Percentiles rank a stretch among this genome's conserved stretches.
Conservation (phyloP, 2,888 invertebrate species). For the Himalopsyche tibetana region DNA sequence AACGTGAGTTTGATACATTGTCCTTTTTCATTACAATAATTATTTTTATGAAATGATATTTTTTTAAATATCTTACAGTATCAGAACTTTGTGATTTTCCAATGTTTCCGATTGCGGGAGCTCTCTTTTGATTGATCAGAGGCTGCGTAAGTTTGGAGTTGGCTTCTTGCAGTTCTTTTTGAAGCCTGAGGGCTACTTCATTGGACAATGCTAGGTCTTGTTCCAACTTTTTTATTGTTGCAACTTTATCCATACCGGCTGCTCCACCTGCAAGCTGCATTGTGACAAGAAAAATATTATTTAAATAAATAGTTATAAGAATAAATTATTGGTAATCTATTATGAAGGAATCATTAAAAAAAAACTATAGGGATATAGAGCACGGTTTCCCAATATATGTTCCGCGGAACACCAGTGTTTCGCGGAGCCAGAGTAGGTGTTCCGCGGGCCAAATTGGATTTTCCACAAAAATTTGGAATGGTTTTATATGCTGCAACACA, state of each 20-base stretch:
- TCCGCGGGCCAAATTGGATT: no score
- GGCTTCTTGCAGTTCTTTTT: conserved; percentile 83
- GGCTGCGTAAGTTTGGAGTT: conserved; percentile 78
- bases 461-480: no score
- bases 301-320: no score
- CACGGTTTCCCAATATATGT: no score
- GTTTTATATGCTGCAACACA: no score
- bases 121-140: conserved; percentile 75
- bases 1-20: background rate
- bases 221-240: conserved; percentile 87
- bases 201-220: conserved; percentile 89
- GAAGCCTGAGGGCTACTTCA: conserved; percentile 83
- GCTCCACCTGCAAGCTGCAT: conserved; percentile 77
- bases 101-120: conserved; percentile 77
- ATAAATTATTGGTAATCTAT: no score
- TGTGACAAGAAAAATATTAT: conserved; percentile 66
- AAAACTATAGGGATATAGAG: no score
- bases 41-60: no score
- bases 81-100: conserved; percentile 79
- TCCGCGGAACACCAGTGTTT: no score
- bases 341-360: no score
- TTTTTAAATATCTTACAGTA: conserved; percentile 71
- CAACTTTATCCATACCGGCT: conserved; percentile 79
- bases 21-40: no score
- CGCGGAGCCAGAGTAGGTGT: no score